These are phyloP conservation scores for Ochlodes sylvanus DNA, from an alignment of 2,888 invertebrate genomes.

Conservation along the genomic window DNA sequence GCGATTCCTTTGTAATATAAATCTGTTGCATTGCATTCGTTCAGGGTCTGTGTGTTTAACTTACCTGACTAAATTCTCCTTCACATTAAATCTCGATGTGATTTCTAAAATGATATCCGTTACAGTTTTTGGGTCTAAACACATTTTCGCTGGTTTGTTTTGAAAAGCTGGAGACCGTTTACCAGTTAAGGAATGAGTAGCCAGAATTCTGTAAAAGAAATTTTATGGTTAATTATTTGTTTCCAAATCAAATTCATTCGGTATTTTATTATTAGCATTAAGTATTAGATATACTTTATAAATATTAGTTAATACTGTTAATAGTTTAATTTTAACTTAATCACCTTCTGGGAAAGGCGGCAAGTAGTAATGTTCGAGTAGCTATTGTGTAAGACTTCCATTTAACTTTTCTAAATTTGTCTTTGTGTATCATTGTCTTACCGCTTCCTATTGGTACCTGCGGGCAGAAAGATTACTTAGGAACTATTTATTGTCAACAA, in stretches of 20 bases:
- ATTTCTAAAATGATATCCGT: constrained; percentile 84
- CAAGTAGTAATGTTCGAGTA: constrained; percentile 76
- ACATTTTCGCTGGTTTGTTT: constrained; percentile 75
- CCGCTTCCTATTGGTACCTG: constrained; percentile 78
- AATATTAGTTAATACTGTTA: neutral
- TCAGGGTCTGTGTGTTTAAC: neutral
- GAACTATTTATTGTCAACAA: neutral
- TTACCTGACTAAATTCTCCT: constrained; percentile 81
- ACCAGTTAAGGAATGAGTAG: constrained; percentile 86
- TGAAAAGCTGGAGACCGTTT: constrained; percentile 85
- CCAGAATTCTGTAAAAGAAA: constrained; percentile 67
- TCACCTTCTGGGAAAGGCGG: constrained; percentile 76
- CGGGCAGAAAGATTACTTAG: constrained; percentile 15
- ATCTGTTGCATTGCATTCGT: too few relatives aligned
- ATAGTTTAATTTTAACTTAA: neutral
- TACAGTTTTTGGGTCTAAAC: constrained; percentile 81
- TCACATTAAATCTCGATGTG: constrained; percentile 74
- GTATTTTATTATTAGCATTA: too few relatives aligned
- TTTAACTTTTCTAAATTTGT: constrained; percentile 71
- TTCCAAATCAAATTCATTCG: too few relatives aligned
- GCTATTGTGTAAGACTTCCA: constrained; percentile 79
- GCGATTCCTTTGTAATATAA: too few relatives aligned
- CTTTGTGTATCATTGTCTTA: constrained; percentile 69
- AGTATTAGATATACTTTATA: too few relatives aligned
- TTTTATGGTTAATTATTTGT: too few relatives aligned